Percentiles rank a stretch among this genome's conserved stretches.
These are phyloP conservation scores for Trachops cirrhosus DNA, from an alignment of 2,797 vertebrate species.

Conservation along the genomic window DNA sequence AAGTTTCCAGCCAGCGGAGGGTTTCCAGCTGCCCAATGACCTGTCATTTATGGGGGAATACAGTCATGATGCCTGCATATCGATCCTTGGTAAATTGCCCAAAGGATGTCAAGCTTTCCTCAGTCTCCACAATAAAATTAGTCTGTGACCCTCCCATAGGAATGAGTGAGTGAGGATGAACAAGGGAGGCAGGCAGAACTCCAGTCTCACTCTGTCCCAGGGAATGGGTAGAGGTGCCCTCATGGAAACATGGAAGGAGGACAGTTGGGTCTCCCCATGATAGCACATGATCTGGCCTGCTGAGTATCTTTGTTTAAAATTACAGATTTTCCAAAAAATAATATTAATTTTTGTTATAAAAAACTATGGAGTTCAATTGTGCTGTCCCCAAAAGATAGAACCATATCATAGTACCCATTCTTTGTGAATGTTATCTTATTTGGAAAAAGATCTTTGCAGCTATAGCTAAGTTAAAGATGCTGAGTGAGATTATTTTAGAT, in stretches of 20 bases:
- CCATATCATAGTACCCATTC: background rate
- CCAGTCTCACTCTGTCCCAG: background rate
- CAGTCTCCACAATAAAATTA: background rate
- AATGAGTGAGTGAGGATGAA: background rate
- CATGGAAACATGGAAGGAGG: background rate
- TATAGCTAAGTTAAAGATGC: background rate
- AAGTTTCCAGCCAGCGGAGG: background rate
- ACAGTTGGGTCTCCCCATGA: background rate
- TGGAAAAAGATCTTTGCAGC: background rate
- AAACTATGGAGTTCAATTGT: background rate
- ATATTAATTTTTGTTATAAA: background rate
- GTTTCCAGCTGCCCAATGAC: background rate
- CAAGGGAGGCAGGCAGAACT: no score
- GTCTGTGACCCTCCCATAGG: background rate
- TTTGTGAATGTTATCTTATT: background rate
- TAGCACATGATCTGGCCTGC: background rate
- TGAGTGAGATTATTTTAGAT: background rate
- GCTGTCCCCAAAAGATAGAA: background rate
- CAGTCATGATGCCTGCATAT: background rate
- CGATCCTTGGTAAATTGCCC: background rate
- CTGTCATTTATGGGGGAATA: background rate
- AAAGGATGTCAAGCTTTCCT: background rate
- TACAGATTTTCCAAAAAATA: background rate
- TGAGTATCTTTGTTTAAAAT: background rate
- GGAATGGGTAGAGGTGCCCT: background rate